phyloP scores from a whole-genome alignment of 92 coral and sea anemone genomes.

The Pocillopora meandrina region DNA sequence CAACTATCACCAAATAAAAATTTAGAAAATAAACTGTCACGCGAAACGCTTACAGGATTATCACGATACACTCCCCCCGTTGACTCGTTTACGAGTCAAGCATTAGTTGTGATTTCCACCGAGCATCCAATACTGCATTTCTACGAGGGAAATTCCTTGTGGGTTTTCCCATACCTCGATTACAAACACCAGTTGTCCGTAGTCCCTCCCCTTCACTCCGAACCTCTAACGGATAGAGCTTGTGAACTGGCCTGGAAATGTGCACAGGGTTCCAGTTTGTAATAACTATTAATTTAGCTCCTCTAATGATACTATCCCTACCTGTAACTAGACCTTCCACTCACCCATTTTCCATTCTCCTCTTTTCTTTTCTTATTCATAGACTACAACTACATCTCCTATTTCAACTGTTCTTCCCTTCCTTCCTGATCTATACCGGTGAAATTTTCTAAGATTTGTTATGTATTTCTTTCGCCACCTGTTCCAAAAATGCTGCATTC shows the following conservation, averaged over 20 bases:
- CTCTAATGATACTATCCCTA: slow-evolving; percentile 20
- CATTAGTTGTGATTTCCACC: neutral
- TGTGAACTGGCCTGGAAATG: neutral
- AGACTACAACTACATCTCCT: slow-evolving; percentile 2
- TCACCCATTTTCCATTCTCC: slow-evolving; percentile 51
- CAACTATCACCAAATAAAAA: too few relatives aligned
- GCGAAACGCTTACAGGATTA: too few relatives aligned
- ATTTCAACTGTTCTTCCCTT: neutral
- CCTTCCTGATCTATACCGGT: slow-evolving; percentile 12
- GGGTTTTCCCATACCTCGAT: neutral
- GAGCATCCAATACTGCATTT: neutral
- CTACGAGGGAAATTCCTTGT: neutral
- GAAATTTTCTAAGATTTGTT: slow-evolving; percentile 44
- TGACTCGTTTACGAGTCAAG: slow-evolving; percentile 2
- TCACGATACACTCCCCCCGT: neutral
- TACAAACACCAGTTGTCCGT: neutral
- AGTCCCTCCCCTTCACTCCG: neutral
- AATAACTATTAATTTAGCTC: neutral
- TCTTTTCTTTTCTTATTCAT: slow-evolving; percentile 37
- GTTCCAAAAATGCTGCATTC: slow-evolving; percentile 17
- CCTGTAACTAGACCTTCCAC: slow-evolving; percentile 42
- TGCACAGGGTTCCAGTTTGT: neutral
- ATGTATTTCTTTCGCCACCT: neutral
- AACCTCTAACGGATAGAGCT: neutral
- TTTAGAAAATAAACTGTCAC: too few relatives aligned